Evolutionary conservation across 2,797 vertebrate species (phyloP), one percentile per base, ranked within the genome.

Genomic region (Margarornis squamiger): DNA sequence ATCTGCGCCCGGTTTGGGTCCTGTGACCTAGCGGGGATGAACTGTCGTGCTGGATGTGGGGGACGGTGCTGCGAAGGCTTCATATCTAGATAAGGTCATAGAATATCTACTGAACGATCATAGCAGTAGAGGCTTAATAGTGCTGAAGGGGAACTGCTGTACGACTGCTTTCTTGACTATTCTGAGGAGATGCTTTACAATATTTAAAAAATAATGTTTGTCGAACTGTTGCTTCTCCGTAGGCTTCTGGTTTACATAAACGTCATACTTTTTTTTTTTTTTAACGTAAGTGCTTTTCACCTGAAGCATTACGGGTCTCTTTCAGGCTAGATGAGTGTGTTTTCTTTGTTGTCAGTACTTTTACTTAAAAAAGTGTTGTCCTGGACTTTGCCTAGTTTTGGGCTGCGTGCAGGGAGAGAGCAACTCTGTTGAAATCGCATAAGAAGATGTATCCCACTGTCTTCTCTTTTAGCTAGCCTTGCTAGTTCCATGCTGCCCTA

Each of bases 191-290:
- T 14, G 6, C 19, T 71, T 62, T 30, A 5, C 12, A 13, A 8
- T 29, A 36, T 36, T 18, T 1, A 1, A 51, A 10, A 21, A 20
- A 17, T 11, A 18, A 0, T 8, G 2, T 32, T 3, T 1, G 2
- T 48, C 0, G 3, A 41, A 3, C 4, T 32, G 15, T 57, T 59
- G 4, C 2, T 89, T 59, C 1, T 82, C 63, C 5, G 2, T 10
- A 5, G 15, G 10, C 9, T 59, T 5, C 27, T 58, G 16, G 4
- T 49, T 85, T 77, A 19, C 6, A 1, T 77, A 45, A 73, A 32
- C 23, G 9, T 20, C 1, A 2, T 32, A 2, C 2, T 16, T 30
- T n/a, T 65, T 58, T 17, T 30, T 20, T 41, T 21, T 45, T 7
- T 29, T 12, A 39, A 5, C 1, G 0, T 23, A 10, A 0, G 1